Evolutionary conservation across 1,140 invertebrate genomes (phyloP).

Genomic region (Cydia pomonella): DNA sequence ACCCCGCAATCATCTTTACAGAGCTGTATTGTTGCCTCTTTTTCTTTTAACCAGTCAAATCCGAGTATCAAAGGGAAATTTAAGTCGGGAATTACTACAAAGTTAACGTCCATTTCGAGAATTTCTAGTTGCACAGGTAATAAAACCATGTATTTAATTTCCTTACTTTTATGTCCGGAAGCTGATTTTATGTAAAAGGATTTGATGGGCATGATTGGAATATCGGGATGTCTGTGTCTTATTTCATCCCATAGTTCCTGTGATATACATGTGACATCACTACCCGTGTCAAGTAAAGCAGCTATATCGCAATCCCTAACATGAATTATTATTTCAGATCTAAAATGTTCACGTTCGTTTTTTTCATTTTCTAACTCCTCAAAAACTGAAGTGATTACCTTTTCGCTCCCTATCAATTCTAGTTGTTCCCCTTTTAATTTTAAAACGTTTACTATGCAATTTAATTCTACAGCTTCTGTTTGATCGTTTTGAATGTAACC

Average conservation of each 20-base stretch:
- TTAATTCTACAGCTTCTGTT: not conserved
- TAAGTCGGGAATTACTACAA: conserved; percentile 43
- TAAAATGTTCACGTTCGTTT: not conserved
- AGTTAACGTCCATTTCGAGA: conserved; percentile 22
- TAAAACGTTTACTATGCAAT: not conserved
- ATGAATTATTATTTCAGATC: conserved; percentile 38
- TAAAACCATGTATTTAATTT: conserved; percentile 38
- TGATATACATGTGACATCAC: conserved; percentile 48
- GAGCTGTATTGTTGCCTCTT: conserved; percentile 26
- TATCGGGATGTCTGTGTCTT: conserved; percentile 20
- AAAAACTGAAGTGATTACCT: not conserved
- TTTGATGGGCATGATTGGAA: conserved; percentile 43
- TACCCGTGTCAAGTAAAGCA: conserved; percentile 44
- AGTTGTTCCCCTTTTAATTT: conserved; percentile 1
- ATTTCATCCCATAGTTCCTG: conserved; percentile 41
- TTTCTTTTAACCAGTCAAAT: conserved; percentile 45
- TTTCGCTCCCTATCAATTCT: not conserved
- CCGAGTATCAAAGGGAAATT: conserved; percentile 43
- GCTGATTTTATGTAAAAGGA: conserved; percentile 41
- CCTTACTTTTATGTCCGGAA: conserved; percentile 40
- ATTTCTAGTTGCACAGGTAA: conserved; percentile 35
- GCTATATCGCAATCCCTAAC: conserved; percentile 25
- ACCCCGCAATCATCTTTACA: not conserved
- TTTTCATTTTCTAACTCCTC: not conserved
- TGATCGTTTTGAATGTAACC: not conserved